Percentiles rank a stretch among this genome's conserved stretches.
Conservation (phyloP, 2,113 vertebrate species). For the Psammodynastes pulverulentus region DNA sequence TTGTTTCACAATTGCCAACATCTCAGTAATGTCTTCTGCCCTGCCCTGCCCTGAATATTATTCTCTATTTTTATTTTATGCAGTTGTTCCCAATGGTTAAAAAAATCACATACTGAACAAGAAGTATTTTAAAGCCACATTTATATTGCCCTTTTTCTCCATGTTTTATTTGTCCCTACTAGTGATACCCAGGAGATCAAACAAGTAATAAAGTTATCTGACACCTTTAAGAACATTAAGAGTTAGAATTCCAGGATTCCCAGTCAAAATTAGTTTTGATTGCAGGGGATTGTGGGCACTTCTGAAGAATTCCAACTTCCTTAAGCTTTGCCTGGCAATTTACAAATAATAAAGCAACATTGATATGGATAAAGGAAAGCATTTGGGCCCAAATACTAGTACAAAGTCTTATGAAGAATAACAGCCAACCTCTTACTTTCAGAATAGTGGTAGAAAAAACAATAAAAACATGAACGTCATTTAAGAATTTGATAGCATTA, state of each 20-base stretch:
- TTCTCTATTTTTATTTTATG: neutral
- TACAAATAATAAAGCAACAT: neutral
- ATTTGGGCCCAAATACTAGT: neutral
- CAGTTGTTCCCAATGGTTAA: neutral
- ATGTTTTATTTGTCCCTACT: constrained; percentile 38
- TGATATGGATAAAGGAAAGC: neutral
- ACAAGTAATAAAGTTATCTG: neutral
- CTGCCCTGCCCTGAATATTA: neutral
- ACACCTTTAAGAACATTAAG: neutral
- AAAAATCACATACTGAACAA: constrained; percentile 16
- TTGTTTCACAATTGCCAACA: neutral
- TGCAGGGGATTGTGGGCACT: neutral
- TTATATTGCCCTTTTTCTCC: neutral
- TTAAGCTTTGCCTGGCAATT: neutral
- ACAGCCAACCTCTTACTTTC: neutral
- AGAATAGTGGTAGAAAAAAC: neutral
- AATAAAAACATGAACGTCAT: neutral
- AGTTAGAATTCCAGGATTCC: neutral
- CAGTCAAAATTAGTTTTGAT: neutral
- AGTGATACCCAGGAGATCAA: constrained; percentile 17
- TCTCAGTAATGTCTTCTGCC: neutral
- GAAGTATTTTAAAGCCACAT: constrained; percentile 13
- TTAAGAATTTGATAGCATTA: neutral
- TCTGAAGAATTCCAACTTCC: neutral
- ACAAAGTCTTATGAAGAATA: neutral